Conservation (phyloP, 53 echinoderm and acorn worm species). For the Echinarachnius parma region DNA sequence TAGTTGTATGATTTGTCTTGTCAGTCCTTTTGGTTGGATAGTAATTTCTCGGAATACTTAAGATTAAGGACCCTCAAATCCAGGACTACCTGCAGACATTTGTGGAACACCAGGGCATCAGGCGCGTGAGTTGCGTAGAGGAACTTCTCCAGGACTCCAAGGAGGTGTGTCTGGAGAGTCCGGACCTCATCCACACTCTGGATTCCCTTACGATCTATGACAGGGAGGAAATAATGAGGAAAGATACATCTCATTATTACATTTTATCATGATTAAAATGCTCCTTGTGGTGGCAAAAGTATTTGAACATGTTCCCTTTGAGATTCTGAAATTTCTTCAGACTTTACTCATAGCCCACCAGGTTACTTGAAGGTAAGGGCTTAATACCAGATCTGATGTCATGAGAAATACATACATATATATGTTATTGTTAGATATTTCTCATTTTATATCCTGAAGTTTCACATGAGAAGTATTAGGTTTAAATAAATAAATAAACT, state of each 20-base stretch:
- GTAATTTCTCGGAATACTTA: slow-evolving; percentile 80
- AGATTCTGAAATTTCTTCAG: no score
- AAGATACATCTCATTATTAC: background rate
- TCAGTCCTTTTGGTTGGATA: slow-evolving; percentile 54
- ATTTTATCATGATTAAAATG: background rate
- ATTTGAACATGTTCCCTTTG: no score
- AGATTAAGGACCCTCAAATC: slow-evolving; percentile 81
- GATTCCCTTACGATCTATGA: slow-evolving; percentile 81
- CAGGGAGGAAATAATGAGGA: background rate
- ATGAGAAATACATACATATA: no score
- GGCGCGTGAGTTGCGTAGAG: slow-evolving; percentile 86
- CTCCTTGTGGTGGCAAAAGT: no score
- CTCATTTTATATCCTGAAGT: no score
- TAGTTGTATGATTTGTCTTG: slow-evolving; percentile 38
- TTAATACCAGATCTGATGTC: no score
- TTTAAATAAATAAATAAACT: no score
- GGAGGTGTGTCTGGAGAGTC: slow-evolving; percentile 68
- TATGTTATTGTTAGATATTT: no score
- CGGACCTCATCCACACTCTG: slow-evolving; percentile 58
- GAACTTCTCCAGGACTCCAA: slow-evolving; percentile 70
- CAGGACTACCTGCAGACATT: slow-evolving; percentile 81
- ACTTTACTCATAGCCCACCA: no score
- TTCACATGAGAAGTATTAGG: no score
- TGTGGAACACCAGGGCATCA: slow-evolving; percentile 78
- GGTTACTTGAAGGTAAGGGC: no score